Evolutionary conservation across 2,113 vertebrate genomes (phyloP), one percentile per base, ranked within the genome.

Genomic region (Aptenodytes forsteri): DNA sequence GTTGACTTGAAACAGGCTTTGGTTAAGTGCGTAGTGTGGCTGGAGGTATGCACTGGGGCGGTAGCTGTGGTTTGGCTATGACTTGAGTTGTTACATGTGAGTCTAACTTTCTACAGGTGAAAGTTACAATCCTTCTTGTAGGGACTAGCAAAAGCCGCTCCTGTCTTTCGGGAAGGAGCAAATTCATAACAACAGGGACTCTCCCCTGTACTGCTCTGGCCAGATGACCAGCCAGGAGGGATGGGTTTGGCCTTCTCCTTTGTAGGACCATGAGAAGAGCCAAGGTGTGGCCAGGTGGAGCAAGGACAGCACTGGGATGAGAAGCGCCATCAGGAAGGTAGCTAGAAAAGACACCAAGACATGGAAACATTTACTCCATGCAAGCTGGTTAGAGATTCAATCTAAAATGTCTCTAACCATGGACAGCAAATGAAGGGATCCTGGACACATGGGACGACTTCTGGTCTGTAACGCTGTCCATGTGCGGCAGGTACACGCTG

Each of bases 21-120:
- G 18, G 36, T 34, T 88, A 40, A 65, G n/a, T 0, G 0, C 8
- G 8, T 0, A 0, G 22, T 18, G 32, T 47, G n/a, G 32, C 52
- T 86, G 49, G 79, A 36, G 46, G 29, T 40, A 15, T 0, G 1
- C 0, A 0, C 29, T 50, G 22, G 36, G 66, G 61, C 0, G 0
- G 55, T 30, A 30, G 73, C 40, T 86, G n/a, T 52, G 42, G 18
- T 42, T 64, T 5, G 2, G 30, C 66, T 75, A 4, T 40, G 15
- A 8, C 12, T 22, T 36, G 13, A 56, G 38, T 47, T 34, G 16
- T 38, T 64, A n/a, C 38, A 13, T 4, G 18, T 16, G 61, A 29
- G 36, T 9, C 7, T 50, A 42, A 32, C 19, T 65, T 72, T 29
- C 34, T 71, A 5, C 16, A 36, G 8, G 61, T 75, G 42, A 47